These are phyloP conservation scores for Eristalinus sepulchralis DNA, from an alignment of 2,888 invertebrate genomes.

Conservation along the genomic window DNA sequence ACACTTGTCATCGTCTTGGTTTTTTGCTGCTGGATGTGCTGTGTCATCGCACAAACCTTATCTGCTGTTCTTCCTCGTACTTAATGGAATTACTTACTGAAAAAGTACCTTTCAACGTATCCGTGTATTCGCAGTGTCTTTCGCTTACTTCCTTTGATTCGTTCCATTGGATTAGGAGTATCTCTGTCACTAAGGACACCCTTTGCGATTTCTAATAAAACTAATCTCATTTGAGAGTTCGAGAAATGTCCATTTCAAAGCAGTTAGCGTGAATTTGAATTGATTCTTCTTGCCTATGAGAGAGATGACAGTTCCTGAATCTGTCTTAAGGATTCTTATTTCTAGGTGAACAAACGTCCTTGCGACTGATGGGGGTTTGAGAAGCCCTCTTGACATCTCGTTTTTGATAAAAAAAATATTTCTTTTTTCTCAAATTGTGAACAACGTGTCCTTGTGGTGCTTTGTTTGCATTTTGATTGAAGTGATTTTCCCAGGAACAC, in stretches of 20 bases:
- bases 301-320: not conserved
- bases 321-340: not conserved
- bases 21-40: too few species aligned
- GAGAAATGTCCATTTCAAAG: not conserved
- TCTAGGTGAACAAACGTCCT: not conserved
- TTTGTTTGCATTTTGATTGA: not conserved
- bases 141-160: not conserved
- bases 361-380: too few species aligned
- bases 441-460: not conserved
- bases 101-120: not conserved
- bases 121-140: not conserved
- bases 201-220: not conserved
- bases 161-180: not conserved
- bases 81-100: not conserved
- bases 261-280: not conserved
- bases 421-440: not conserved
- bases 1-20: not conserved
- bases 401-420: not conserved
- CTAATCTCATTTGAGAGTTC: conserved; percentile 7
- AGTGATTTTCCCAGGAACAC: not conserved
- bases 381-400: not conserved
- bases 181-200: not conserved
- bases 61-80: not conserved
- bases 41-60: not conserved
- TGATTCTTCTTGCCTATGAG: not conserved